phyloP scores from a whole-genome alignment of 2,113 vertebrate species.

The Nesoenas mayeri region DNA sequence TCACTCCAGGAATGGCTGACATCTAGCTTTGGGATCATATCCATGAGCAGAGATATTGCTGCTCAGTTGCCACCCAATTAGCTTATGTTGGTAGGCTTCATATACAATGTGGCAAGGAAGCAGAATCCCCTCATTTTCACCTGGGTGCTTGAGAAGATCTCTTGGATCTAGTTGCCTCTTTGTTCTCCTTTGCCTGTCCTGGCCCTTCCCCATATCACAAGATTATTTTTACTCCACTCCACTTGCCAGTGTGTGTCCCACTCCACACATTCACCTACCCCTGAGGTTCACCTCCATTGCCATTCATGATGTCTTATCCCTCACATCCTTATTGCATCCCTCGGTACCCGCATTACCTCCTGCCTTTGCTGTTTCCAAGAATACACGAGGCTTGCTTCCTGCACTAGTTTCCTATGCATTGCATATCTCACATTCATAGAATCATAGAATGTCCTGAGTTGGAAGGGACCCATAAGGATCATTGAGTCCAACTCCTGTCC shows the following conservation, averaged over 20 bases:
- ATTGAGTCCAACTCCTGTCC: too few relatives aligned
- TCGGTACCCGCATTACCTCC: background rate
- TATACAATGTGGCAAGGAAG: background rate
- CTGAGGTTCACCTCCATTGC: accelerated
- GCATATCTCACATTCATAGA: background rate
- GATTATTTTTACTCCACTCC: background rate
- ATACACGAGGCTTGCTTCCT: background rate
- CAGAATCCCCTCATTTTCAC: background rate
- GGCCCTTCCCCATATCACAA: background rate
- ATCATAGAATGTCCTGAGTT: too few relatives aligned
- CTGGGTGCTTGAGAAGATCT: background rate
- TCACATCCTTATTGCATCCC: accelerated
- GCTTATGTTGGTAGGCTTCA: background rate
- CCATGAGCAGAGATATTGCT: background rate
- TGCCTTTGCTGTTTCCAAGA: background rate
- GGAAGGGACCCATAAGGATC: too few relatives aligned
- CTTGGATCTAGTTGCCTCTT: background rate
- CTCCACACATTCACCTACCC: background rate
- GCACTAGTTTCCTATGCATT: background rate
- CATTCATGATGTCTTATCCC: background rate
- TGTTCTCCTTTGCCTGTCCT: background rate
- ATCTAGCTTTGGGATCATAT: background rate
- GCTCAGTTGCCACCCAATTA: background rate
- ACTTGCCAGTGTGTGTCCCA: background rate
- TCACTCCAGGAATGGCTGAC: background rate